Percentiles rank a stretch among this genome's conserved stretches.
Evolutionary conservation across 92 coral and sea anemone genomes (phyloP).

Genomic region (Parazoanthus atlanticus): DNA sequence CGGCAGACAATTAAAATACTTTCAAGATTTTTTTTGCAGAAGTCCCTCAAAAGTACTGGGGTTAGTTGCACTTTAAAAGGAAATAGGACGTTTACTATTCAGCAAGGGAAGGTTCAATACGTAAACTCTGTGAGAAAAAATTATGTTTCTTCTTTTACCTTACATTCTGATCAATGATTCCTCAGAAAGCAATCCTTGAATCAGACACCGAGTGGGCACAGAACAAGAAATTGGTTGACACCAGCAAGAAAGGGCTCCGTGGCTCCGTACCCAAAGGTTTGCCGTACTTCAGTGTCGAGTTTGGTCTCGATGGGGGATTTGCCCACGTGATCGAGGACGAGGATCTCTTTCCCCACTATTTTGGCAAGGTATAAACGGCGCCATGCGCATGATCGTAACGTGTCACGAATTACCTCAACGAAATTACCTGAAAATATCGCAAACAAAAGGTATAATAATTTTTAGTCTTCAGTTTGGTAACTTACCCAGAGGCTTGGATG

Average conservation of each 20-base stretch:
- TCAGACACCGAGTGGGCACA: conserved; percentile 98
- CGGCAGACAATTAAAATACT: no score
- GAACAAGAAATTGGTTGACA: conserved; percentile 89
- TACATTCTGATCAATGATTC: not conserved
- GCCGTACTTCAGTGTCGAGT: conserved; percentile 97
- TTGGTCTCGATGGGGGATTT: conserved; percentile 98
- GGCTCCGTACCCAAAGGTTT: conserved; percentile 87
- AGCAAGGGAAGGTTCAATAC: not conserved
- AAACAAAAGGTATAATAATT: no score
- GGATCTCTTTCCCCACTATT: conserved; percentile 84
- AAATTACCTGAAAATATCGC: no score
- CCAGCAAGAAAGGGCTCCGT: conserved; percentile 86
- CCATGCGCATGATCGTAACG: not conserved
- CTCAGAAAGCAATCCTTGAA: conserved; percentile 95
- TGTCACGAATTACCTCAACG: no score
- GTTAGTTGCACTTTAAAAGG: no score
- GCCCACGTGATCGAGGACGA: conserved; percentile 98
- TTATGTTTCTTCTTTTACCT: no score
- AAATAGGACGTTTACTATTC: not conserved
- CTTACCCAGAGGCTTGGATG: no score
- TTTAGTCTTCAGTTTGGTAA: no score
- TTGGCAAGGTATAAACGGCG: conserved; percentile 78
- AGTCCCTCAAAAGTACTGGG: no score
- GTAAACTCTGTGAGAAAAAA: not conserved
- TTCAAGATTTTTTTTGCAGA: no score